Percentiles rank a stretch among this genome's conserved stretches.
These are phyloP conservation scores for Mormyrus iriodes DNA, from an alignment of 2,113 vertebrate genomes.

Conservation along the genomic window DNA sequence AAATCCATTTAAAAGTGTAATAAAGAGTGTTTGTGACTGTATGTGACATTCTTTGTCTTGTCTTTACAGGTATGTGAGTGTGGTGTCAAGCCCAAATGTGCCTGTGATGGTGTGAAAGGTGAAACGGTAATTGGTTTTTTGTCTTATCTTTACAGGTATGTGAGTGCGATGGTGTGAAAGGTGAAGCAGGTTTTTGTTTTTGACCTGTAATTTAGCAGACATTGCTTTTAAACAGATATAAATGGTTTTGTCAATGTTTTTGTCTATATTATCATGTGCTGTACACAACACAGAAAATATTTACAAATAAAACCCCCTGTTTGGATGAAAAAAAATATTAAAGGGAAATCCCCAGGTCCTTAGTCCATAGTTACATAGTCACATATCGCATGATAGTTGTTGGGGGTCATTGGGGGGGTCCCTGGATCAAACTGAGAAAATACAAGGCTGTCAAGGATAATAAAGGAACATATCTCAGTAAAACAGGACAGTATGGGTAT, in stretches of 20 bases:
- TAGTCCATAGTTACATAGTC: not conserved
- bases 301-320: not conserved
- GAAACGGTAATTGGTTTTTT: slow-evolving; percentile 49
- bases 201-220: not conserved
- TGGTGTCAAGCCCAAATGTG: slow-evolving; percentile 45
- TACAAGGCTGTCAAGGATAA: not conserved
- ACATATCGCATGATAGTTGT: not conserved
- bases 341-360: not conserved
- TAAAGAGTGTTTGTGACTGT: not conserved
- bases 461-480: not conserved
- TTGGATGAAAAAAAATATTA: not conserved
- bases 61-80: slow-evolving; percentile 33
- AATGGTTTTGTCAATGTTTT: not conserved
- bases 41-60: not conserved
- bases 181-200: slow-evolving; percentile 47
- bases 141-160: slow-evolving; percentile 31
- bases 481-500: not conserved
- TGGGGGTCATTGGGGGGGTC: not conserved
- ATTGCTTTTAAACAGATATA: not conserved
- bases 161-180: slow-evolving; percentile 54
- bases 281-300: not conserved
- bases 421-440: not conserved
- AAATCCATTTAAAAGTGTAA: not conserved
- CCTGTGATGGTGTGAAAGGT: slow-evolving; percentile 63
- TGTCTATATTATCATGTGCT: not conserved